Conservation (phyloP, 2,113 vertebrate genomes). For the Solea solea region DNA sequence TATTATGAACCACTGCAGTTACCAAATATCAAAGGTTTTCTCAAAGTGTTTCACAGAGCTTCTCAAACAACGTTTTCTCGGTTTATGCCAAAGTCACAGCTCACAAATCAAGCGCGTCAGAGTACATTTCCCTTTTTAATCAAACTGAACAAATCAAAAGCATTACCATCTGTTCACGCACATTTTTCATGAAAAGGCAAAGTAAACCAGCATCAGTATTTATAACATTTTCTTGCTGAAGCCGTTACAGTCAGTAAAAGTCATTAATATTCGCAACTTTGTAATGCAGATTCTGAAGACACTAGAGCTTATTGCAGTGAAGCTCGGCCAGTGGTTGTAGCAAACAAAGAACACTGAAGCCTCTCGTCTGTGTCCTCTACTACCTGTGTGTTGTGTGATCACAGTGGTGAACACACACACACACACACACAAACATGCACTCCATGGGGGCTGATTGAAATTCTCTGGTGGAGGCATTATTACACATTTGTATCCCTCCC, state of each 20-base stretch:
- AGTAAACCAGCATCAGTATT: slow-evolving; percentile 35
- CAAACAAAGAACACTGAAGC: slow-evolving; percentile 43
- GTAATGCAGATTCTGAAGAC: slow-evolving; percentile 9
- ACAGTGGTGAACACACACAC: slow-evolving; percentile 28
- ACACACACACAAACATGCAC: slow-evolving; percentile 35
- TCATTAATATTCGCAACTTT: background rate
- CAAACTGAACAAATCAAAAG: slow-evolving; percentile 19
- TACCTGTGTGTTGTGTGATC: slow-evolving; percentile 40
- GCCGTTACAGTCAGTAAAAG: slow-evolving; percentile 38
- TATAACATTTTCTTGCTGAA: slow-evolving; percentile 22
- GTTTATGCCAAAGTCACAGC: slow-evolving; percentile 26
- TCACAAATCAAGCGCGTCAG: slow-evolving; percentile 39
- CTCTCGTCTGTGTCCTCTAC: slow-evolving; percentile 56
- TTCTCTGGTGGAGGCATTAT: slow-evolving; percentile 75
- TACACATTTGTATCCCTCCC: slow-evolving; percentile 78
- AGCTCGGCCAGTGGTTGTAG: background rate
- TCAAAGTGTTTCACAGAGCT: slow-evolving; percentile 9
- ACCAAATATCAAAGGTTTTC: slow-evolving; percentile 6
- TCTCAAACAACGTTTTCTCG: slow-evolving; percentile 18
- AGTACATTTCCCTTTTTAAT: slow-evolving; percentile 45
- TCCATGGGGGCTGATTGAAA: slow-evolving; percentile 76
- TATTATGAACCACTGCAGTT: slow-evolving; percentile 17
- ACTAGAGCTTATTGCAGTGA: background rate
- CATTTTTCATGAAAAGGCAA: slow-evolving; percentile 38
- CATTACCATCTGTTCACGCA: slow-evolving; percentile 42